phyloP scores from a whole-genome alignment of 2,797 vertebrate species.

The Apodemus agrarius region DNA sequence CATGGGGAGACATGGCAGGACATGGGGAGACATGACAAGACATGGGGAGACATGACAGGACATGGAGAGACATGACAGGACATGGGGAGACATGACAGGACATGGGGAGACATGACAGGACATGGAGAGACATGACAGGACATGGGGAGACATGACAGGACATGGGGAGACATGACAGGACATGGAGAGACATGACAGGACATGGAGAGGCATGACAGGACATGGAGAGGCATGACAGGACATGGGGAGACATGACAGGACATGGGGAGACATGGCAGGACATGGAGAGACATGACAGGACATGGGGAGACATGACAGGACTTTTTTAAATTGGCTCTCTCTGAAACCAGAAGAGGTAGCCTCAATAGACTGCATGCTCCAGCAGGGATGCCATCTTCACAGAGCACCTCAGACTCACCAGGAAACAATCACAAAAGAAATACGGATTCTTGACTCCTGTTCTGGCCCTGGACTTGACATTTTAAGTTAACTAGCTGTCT shows the following conservation, averaged over 20 bases:
- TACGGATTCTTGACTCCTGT: not conserved
- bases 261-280: not conserved
- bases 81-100: too few relatives aligned
- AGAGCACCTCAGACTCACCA: not conserved
- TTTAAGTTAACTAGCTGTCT: not conserved
- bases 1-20: too few relatives aligned
- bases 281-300: not conserved
- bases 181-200: not conserved
- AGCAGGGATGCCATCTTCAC: not conserved
- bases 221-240: not conserved
- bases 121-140: too few relatives aligned
- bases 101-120: too few relatives aligned
- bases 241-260: not conserved
- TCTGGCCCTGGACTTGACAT: not conserved
- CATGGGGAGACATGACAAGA: too few relatives aligned
- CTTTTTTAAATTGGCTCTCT: not conserved
- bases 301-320: too few relatives aligned
- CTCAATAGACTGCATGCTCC: not conserved
- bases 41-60: too few relatives aligned
- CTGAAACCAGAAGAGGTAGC: not conserved
- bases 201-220: not conserved
- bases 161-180: not conserved
- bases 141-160: too few relatives aligned
- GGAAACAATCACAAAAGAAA: not conserved
- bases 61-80: too few relatives aligned